Percentiles rank a stretch among this genome's conserved stretches.
phyloP scores from a whole-genome alignment of 2,888 invertebrate genomes.

The Sericinus montela region DNA sequence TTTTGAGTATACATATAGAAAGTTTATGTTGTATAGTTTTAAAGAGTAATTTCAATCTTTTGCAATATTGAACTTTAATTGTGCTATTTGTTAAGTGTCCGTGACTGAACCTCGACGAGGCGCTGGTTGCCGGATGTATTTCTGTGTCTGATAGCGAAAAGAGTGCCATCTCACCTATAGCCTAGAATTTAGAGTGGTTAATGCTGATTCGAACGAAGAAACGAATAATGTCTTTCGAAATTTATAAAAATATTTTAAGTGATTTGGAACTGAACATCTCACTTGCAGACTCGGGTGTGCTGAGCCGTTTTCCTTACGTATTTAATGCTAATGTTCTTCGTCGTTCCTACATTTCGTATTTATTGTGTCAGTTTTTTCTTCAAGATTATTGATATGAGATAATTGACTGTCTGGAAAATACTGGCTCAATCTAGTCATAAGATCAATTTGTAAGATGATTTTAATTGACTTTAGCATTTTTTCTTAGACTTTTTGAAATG shows the following conservation, averaged over 20 bases:
- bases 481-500: conserved; percentile 60
- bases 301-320: conserved; percentile 30
- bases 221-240: conserved; percentile 71
- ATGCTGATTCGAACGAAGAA: conserved; percentile 70
- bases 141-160: conserved; percentile 53
- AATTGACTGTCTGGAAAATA: conserved; percentile 58
- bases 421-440: conserved; percentile 80
- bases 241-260: conserved; percentile 57
- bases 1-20: background rate
- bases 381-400: conserved; percentile 45
- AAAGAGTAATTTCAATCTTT: background rate
- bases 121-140: background rate
- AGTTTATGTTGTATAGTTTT: background rate
- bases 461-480: conserved; percentile 55
- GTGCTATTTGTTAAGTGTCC: conserved; percentile 6
- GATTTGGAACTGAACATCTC: conserved; percentile 48
- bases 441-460: conserved; percentile 71
- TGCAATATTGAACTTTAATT: conserved; percentile 4
- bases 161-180: conserved; percentile 75
- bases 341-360: conserved; percentile 73
- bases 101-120: conserved; percentile 10
- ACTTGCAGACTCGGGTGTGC: conserved; percentile 16
- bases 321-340: conserved; percentile 46
- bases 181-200: conserved; percentile 67
- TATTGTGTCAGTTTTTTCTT: conserved; percentile 68